Evolutionary conservation across 2,113 vertebrate genomes (phyloP), one percentile per base, ranked within the genome.

Genomic region (Alces alces): DNA sequence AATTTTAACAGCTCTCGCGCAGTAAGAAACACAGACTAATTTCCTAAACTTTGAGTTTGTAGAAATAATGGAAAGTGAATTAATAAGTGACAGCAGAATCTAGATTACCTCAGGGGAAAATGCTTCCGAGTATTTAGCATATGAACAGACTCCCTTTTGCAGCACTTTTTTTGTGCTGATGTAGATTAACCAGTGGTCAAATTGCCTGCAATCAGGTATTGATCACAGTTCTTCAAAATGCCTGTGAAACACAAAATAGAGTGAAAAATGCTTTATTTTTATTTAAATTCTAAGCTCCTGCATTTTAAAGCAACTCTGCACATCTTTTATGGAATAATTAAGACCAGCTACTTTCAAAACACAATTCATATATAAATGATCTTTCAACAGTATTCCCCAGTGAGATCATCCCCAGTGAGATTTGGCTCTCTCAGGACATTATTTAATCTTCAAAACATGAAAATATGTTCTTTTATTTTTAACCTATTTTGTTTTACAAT

Each of bases 181-280:
- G 90, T 89, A 84, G 91, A 96, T 92, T 86, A 95, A 94, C 60
- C 92, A 89, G 47, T 80, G 61, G 91, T 94, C 94, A 96, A 89
- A 96, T 95, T 79, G 94, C 92, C 94, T 89, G 82, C 52, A 64
- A 95, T 96, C 91, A 95, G 57, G 55, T 96, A 98, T 96, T 96
- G 98, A 98, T 94, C 47, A 39, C 54, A 58, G 85, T 92, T 83
- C 86, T 95, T 94, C 85, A 96, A 90, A 90, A 94, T 55, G 47
- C 27, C 55, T 93, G 64, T 7, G 60, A 94, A 92, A 95, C 84
- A 80, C 45, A 61, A 97, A 90, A 84, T 47, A 45, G 79, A 94
- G 60, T 86, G 16, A 10, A 89, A 92, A 91, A 39, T 57, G 16
- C 61, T 76, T 70, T 87, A 21, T 86, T 96, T 95, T 88, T 84